phyloP scores from a whole-genome alignment of 2,113 vertebrate genomes.

The Ramphastos sulfuratus region DNA sequence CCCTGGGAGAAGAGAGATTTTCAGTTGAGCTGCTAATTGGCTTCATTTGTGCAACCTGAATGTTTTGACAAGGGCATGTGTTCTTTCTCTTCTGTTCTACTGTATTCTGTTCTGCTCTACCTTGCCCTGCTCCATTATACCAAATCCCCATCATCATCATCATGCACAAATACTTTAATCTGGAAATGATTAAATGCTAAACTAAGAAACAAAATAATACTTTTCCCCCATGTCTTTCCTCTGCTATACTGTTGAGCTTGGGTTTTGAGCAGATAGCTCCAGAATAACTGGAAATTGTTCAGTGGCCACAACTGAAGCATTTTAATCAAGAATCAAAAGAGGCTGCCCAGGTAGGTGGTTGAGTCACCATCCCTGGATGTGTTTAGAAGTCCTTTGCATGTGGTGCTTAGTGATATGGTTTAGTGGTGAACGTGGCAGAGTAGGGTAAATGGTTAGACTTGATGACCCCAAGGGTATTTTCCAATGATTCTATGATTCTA shows the following conservation, averaged over 20 bases:
- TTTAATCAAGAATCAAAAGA: neutral
- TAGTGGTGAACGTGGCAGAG: too few species aligned
- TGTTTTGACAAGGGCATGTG: conserved; percentile 29
- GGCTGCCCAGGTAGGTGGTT: too few species aligned
- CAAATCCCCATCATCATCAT: neutral
- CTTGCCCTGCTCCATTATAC: neutral
- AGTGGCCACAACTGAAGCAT: neutral
- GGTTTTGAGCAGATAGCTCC: neutral
- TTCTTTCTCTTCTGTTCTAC: neutral
- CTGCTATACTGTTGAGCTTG: neutral
- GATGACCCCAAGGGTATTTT: too few species aligned
- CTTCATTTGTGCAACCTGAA: conserved; percentile 11
- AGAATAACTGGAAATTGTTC: neutral
- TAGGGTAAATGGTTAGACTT: too few species aligned
- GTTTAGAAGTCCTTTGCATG: too few species aligned
- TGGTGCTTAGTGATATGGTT: too few species aligned
- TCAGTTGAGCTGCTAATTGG: neutral
- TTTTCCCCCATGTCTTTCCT: neutral
- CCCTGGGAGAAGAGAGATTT: neutral
- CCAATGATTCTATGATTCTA: too few species aligned
- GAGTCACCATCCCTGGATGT: too few species aligned
- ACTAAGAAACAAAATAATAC: neutral
- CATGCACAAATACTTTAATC: neutral
- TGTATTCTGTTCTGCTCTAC: neutral
- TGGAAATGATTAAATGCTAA: neutral